Evolutionary conservation across 2,888 invertebrate genomes (phyloP), one percentile per base, ranked within the genome.

Genomic region (Cheilosia variabilis): DNA sequence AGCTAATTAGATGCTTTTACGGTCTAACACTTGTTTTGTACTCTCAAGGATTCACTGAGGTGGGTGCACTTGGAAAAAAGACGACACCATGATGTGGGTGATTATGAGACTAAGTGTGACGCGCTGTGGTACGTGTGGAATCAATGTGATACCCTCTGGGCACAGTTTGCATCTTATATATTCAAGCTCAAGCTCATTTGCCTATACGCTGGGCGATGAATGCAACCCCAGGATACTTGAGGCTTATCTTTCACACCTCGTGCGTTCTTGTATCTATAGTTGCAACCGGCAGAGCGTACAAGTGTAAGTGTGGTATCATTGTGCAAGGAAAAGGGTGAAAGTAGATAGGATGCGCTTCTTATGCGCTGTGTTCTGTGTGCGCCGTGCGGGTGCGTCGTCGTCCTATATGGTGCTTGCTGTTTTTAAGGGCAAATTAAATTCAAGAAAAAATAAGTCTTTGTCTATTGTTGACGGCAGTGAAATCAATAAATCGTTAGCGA

Each of bases 1-100:
- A 72, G 86, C 86, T 86, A 86, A 86, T 86, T 86, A 86, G 86
- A 81, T 68, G 68, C 68, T 72, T 86, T 82, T 78, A 66, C 62
- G 62, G 62, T 63, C 72, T 77, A 81, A 73, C 86, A 86, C 86
- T 86, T 83, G 79, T 79, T 83, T 69, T 84, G 57, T 69, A 52
- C 78, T 65, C 57, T 79, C 31, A 79, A 79, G 68, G 69, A 69
- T 58, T 68, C 79, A 52, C 72, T 57, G 72, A 68, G 72, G 82
- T 82, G 82, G 63, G 31, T 50, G 58, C 63, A 63, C 60, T 81
- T 65, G 43, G 50, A 75, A 81, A 65, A 60, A 71, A 24, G 31
- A 34, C 31, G 76, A 76, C 63, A n/a, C 9, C 58, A 65, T 57
- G 75, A 50, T 53, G 45, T 47, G 53, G 17, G 66, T 55, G 55